These are phyloP conservation scores for Himalopsyche phryganea DNA, from an alignment of 1,140 invertebrate species.

Conservation along the genomic window DNA sequence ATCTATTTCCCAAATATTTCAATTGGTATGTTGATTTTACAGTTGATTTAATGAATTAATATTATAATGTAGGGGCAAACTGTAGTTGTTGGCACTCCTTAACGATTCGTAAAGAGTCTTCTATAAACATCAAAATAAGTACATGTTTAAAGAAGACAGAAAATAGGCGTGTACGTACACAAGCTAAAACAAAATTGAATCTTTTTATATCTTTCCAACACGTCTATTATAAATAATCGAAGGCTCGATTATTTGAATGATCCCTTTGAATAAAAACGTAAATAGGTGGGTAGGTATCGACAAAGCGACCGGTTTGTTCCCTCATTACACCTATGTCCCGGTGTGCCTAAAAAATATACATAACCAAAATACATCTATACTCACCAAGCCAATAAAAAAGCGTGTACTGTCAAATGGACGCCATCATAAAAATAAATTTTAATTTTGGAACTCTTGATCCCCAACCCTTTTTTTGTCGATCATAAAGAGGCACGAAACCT, in stretches of 20 bases:
- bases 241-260: conserved; percentile 18
- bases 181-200: no score
- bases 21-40: no score
- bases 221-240: conserved; percentile 23
- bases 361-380: not conserved
- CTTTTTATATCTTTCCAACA: conserved; percentile 6
- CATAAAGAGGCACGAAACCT: not conserved
- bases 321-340: conserved; percentile 8
- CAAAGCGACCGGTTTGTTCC: conserved; percentile 26
- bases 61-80: no score
- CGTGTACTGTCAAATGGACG: conserved; percentile 31
- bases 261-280: conserved; percentile 15
- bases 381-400: conserved; percentile 30
- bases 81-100: no score
- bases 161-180: not conserved
- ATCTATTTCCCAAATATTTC: no score
- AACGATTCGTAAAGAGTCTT: no score
- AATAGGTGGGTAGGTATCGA: not conserved
- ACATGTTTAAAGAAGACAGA: no score
- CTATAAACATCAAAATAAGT: no score
- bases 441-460: conserved; percentile 28
- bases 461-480: conserved; percentile 21
- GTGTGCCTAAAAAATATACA: no score
- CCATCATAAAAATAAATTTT: conserved; percentile 34
- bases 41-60: no score